phyloP scores from a whole-genome alignment of 2,797 vertebrate species.

The Pangasius larnaudii region DNA sequence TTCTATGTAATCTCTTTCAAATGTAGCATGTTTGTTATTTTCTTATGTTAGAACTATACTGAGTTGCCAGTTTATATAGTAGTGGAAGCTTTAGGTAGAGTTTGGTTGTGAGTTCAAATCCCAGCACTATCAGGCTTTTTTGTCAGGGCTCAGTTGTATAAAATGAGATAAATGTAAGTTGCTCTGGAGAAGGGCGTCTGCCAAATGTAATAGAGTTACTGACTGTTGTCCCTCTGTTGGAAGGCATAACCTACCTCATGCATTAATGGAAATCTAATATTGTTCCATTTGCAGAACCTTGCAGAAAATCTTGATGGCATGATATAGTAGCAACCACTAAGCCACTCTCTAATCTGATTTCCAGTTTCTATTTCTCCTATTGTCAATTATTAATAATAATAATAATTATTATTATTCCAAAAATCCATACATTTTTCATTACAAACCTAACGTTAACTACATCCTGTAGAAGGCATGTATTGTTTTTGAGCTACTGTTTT shows the following conservation, averaged over 20 bases:
- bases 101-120: no score
- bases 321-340: background rate
- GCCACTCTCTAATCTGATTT: background rate
- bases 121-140: no score
- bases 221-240: background rate
- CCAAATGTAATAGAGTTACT: background rate
- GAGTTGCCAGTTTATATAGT: background rate
- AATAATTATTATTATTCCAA: no score
- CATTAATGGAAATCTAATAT: background rate
- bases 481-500: background rate
- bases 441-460: background rate
- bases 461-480: background rate
- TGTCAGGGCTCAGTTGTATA: no score
- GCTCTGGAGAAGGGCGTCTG: no score
- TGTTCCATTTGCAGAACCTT: background rate
- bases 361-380: background rate
- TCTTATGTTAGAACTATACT: background rate
- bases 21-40: background rate
- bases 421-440: background rate
- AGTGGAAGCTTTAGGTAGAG: background rate
- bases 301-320: background rate
- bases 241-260: background rate
- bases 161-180: no score
- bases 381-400: background rate
- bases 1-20: background rate